Percentiles rank a stretch among this genome's conserved stretches.
These are phyloP conservation scores for Chlorops oryzae DNA, from an alignment of 1,140 invertebrate genomes.

Conservation along the genomic window DNA sequence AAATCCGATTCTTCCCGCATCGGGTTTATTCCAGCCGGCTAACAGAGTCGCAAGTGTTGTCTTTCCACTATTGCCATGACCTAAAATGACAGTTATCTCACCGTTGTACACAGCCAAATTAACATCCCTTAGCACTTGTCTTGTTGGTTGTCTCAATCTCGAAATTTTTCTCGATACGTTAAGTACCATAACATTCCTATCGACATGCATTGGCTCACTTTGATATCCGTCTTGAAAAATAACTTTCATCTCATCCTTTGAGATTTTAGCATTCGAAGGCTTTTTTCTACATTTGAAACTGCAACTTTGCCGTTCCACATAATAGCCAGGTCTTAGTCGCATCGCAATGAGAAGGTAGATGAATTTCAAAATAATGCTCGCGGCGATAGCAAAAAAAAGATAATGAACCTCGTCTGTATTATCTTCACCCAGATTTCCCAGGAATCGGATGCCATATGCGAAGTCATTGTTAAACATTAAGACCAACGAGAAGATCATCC, in stretches of 20 bases:
- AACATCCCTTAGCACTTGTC: too few relatives aligned
- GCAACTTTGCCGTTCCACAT: slow-evolving; percentile 21
- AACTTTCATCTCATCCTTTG: neutral
- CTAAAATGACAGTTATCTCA: slow-evolving; percentile 64
- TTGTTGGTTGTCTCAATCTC: too few relatives aligned
- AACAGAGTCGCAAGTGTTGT: slow-evolving; percentile 72
- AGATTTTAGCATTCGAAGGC: too few relatives aligned
- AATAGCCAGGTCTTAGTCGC: slow-evolving; percentile 23
- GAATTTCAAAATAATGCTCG: slow-evolving; percentile 11
- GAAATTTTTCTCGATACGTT: too few relatives aligned
- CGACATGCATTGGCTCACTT: neutral
- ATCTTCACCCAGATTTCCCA: slow-evolving; percentile 12
- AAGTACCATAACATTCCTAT: neutral
- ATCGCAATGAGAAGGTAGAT: slow-evolving; percentile 18
- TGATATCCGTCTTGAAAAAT: too few relatives aligned
- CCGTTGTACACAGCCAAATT: slow-evolving; percentile 23
- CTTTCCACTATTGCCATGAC: slow-evolving; percentile 65
- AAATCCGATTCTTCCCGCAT: slow-evolving; percentile 16
- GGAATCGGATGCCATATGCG: slow-evolving; percentile 23
- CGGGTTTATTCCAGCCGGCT: slow-evolving; percentile 65
- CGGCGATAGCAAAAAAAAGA: slow-evolving; percentile 17
- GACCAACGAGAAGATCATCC: slow-evolving; percentile 22
- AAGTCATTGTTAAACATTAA: slow-evolving; percentile 32
- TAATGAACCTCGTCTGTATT: neutral
- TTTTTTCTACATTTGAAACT: neutral